Conservation (phyloP, 2,797 vertebrate genomes). For the Enteromius treurensis region DNA sequence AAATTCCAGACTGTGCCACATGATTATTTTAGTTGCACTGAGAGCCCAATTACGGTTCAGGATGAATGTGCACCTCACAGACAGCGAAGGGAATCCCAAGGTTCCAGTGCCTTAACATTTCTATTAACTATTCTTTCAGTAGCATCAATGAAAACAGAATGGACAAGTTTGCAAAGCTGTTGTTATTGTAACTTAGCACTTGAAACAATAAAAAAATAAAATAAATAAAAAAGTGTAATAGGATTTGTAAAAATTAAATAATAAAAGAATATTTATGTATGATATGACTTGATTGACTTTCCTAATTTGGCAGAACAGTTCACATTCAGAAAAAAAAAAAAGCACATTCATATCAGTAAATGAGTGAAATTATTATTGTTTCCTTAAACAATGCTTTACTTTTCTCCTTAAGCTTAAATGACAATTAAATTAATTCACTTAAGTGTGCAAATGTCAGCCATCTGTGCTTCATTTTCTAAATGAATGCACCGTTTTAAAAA, state of each 20-base stretch:
- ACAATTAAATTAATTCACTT: neutral
- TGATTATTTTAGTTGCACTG: constrained; percentile 42
- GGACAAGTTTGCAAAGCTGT: neutral
- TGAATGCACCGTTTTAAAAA: neutral
- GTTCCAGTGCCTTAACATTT: neutral
- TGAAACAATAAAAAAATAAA: neutral
- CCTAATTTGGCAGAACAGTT: neutral
- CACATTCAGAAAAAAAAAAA: neutral
- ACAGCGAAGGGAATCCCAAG: neutral
- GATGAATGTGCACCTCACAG: constrained; percentile 21
- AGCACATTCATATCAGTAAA: neutral
- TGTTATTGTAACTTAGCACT: neutral
- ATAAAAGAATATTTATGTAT: too few species aligned
- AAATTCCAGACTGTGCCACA: constrained; percentile 26
- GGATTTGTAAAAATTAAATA: neutral
- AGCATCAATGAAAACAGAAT: neutral
- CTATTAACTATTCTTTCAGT: neutral
- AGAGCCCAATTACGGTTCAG: neutral
- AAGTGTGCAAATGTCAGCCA: neutral
- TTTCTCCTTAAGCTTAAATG: neutral
- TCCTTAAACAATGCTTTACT: neutral
- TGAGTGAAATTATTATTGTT: neutral
- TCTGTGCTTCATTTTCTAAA: neutral
- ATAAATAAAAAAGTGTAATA: too few species aligned
- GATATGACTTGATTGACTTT: neutral